phyloP scores from a whole-genome alignment of 2,113 vertebrate genomes.

The crab-eating macaque (Macaca fascicularis) region T2T-MFA8v1.1 NC_088395.1:100685001-100685500 shows the following conservation, averaged over 20 bases:
- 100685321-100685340: background rate
- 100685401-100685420: background rate
- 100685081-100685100: background rate
- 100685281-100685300: background rate
- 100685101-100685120: background rate
- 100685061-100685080: background rate
- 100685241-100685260: background rate
- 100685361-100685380: background rate
- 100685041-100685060: background rate
- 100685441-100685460: background rate
- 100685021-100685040: background rate
- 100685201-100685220: background rate
- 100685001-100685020: background rate
- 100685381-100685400: background rate
- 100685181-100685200: background rate
- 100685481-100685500: background rate
- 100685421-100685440: background rate
- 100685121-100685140: background rate
- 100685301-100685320: background rate
- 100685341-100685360: background rate
- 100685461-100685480: background rate
- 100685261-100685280: background rate
- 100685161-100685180: background rate
- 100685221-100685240: background rate
- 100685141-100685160: background rate